Conservation (phyloP, 2,888 invertebrate species). For the Eilema caniola region DNA sequence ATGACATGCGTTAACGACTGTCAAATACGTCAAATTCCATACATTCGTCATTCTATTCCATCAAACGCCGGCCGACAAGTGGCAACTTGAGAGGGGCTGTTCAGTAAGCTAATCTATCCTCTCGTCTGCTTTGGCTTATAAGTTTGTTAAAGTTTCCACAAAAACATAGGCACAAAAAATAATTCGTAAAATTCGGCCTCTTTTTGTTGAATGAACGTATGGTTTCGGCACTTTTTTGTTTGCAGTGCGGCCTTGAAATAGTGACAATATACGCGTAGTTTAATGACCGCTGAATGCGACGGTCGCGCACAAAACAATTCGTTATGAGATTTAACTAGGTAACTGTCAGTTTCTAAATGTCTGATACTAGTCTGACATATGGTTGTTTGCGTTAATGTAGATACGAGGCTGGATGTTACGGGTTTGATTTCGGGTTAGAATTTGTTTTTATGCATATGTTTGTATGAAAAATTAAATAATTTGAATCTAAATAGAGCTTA, state of each 20-base stretch:
- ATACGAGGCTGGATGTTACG: background rate
- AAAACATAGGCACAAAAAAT: background rate
- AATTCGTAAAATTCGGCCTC: background rate
- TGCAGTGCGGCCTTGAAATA: conserved; percentile 21
- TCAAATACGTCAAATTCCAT: too few relatives aligned
- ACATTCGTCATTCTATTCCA: too few relatives aligned
- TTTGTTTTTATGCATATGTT: background rate
- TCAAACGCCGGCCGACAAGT: too few relatives aligned
- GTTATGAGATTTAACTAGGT: conserved; percentile 2
- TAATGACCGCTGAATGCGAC: conserved; percentile 21
- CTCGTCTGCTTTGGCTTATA: too few relatives aligned
- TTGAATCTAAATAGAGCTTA: too few relatives aligned
- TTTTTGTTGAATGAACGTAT: conserved; percentile 10
- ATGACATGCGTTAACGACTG: too few relatives aligned
- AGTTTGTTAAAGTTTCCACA: background rate
- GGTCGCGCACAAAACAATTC: conserved; percentile 13
- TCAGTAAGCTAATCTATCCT: too few relatives aligned
- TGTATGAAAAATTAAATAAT: too few relatives aligned
- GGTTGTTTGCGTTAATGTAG: background rate
- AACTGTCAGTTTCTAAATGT: conserved; percentile 8
- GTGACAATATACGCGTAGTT: conserved; percentile 21
- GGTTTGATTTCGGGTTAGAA: background rate
- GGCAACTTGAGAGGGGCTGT: too few relatives aligned
- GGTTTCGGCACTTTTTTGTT: conserved; percentile 12
- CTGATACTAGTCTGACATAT: background rate